Conservation (phyloP, 2,113 vertebrate species). For the Vulpes lagopus region DNA sequence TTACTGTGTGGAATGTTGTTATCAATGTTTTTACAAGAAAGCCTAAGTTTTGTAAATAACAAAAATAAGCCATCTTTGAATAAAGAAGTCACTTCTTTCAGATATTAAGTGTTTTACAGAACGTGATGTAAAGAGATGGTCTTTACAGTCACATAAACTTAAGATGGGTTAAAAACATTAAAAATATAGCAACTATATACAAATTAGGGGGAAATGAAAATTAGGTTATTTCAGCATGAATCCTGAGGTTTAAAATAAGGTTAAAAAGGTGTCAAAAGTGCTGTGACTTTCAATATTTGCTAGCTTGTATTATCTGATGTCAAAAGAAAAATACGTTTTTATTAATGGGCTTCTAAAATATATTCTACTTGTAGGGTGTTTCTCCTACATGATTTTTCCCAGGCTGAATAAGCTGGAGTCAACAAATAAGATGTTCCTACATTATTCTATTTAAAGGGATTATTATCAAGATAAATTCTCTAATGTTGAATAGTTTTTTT, state of each 20-base stretch:
- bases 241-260: conserved; percentile 26
- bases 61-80: conserved; percentile 60
- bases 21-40: neutral
- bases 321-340: conserved; percentile 50
- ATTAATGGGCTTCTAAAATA: conserved; percentile 71
- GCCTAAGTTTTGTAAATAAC: neutral
- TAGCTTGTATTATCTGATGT: conserved; percentile 31
- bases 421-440: conserved; percentile 79
- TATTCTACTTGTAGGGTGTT: conserved; percentile 62
- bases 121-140: neutral
- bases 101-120: conserved; percentile 46
- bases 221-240: neutral
- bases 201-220: neutral
- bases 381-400: conserved; percentile 79
- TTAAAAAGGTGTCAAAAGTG: conserved; percentile 34
- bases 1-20: neutral
- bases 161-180: conserved; percentile 55
- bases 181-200: conserved; percentile 20
- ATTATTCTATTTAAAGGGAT: conserved; percentile 48
- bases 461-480: conserved; percentile 63
- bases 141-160: conserved; percentile 47
- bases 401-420: conserved; percentile 68
- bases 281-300: conserved; percentile 24
- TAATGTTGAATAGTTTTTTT: neutral
- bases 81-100: neutral